phyloP scores from a whole-genome alignment of 2,888 invertebrate species.

The Pterobdella sp. region DNA sequence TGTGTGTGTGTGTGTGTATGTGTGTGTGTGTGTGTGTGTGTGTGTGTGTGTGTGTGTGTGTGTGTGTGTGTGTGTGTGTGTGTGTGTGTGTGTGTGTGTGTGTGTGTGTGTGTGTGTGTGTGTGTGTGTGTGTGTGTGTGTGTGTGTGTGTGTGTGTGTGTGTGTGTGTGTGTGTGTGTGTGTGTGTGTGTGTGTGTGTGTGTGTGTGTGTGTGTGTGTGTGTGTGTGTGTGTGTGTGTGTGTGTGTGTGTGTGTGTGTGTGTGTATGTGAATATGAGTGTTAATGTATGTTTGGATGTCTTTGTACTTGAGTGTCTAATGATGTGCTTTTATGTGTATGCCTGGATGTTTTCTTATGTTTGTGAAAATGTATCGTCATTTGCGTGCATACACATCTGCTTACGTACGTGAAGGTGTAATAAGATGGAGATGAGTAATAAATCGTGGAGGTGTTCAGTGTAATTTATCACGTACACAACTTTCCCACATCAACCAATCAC shows the following conservation, averaged over 20 bases:
- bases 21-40: slow-evolving; percentile 22
- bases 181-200: slow-evolving; percentile 11
- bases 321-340: slow-evolving; percentile 8
- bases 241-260: slow-evolving; percentile 18
- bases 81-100: slow-evolving; percentile 11
- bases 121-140: slow-evolving; percentile 13
- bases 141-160: slow-evolving; percentile 10
- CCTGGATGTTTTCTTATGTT: background rate
- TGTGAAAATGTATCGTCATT: background rate
- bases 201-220: slow-evolving; percentile 10
- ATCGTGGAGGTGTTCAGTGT: background rate
- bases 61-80: slow-evolving; percentile 25
- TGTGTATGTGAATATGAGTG: background rate
- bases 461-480: background rate
- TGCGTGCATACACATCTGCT: background rate
- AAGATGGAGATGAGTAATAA: background rate
- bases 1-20: slow-evolving; percentile 28
- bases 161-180: background rate
- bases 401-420: background rate
- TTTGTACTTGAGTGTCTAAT: slow-evolving; percentile 3
- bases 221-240: slow-evolving; percentile 11
- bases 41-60: slow-evolving; percentile 24
- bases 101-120: slow-evolving; percentile 17
- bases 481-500: too few species aligned
- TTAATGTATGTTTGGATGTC: background rate